Conservation (phyloP, 1,140 invertebrate species). For the Bathynomus jamesi region DNA sequence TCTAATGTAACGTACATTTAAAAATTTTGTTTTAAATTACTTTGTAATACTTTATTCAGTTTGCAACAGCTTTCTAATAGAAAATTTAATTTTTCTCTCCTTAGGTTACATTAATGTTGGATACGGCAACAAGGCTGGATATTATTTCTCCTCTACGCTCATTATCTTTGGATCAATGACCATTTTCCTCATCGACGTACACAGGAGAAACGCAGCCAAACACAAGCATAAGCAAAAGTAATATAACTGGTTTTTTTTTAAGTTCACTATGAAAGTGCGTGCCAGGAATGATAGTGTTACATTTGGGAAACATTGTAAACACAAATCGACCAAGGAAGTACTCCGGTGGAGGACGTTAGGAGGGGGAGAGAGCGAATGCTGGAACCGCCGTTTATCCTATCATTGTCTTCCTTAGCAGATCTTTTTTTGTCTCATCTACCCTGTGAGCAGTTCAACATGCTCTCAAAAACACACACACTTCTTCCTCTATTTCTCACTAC, state of each 20-base stretch:
- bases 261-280: not conserved
- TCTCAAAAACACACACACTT: no score
- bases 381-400: not conserved
- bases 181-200: constrained; percentile 70
- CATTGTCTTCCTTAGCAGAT: no score
- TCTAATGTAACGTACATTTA: no score
- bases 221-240: constrained; percentile 29
- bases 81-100: no score
- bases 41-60: no score
- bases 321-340: not conserved
- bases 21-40: no score
- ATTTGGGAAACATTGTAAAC: not conserved
- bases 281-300: not conserved
- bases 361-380: not conserved
- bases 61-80: no score
- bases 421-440: no score
- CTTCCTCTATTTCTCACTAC: no score
- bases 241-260: not conserved
- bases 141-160: constrained; percentile 71
- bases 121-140: constrained; percentile 64
- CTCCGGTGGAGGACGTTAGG: not conserved
- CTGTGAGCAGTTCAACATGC: no score
- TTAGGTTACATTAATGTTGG: constrained; percentile 68
- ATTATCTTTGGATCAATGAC: constrained; percentile 64
- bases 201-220: constrained; percentile 51